phyloP scores from a whole-genome alignment of 2,797 vertebrate genomes.

The Poecile montanus region DNA sequence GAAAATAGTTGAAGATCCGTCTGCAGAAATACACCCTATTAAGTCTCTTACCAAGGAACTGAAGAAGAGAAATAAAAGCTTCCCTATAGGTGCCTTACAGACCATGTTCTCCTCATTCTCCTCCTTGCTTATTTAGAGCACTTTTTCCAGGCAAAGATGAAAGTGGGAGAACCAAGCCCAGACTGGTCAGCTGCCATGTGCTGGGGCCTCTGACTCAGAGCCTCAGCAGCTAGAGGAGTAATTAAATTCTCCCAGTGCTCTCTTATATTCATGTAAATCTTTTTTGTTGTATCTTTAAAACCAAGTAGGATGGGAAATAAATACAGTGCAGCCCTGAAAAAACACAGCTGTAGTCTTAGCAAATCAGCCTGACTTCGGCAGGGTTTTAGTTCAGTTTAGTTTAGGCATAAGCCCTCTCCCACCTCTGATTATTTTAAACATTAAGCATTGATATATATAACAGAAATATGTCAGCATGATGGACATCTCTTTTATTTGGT shows the following conservation, averaged over 20 bases:
- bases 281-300: constrained; percentile 10
- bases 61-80: background rate
- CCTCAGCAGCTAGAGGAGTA: background rate
- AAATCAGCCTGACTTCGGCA: background rate
- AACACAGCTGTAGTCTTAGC: background rate
- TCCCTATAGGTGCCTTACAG: background rate
- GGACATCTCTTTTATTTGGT: background rate
- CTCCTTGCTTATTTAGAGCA: background rate
- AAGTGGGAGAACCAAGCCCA: constrained; percentile 1
- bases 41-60: background rate
- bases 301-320: background rate
- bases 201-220: constrained; percentile 1
- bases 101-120: background rate
- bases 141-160: constrained; percentile 7
- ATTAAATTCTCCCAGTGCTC: constrained; percentile 1
- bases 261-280: background rate
- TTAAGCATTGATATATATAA: background rate
- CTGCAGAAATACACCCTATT: background rate
- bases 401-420: background rate
- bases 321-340: background rate
- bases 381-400: background rate
- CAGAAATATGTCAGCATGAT: background rate
- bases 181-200: background rate
- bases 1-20: background rate
- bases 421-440: background rate